Evolutionary conservation across 2,888 invertebrate species (phyloP).

Genomic region (Serripes groenlandicus): DNA sequence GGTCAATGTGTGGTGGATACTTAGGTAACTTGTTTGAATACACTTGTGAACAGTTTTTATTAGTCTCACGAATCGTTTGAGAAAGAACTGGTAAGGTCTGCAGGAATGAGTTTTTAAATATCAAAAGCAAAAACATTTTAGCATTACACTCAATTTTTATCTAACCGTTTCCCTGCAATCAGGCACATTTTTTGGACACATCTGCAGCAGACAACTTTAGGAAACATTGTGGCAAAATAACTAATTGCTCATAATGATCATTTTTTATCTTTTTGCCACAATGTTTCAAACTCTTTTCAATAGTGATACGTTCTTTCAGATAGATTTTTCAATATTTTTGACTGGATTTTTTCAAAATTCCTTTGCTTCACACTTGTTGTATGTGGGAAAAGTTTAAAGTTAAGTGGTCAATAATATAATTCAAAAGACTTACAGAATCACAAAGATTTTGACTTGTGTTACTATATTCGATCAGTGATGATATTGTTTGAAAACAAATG

Average conservation of each 20-base stretch:
- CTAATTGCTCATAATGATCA: neutral
- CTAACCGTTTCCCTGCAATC: too few species aligned
- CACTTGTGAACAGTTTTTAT: too few species aligned
- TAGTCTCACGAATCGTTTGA: too few species aligned
- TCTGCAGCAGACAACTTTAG: neutral
- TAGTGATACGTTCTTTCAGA: neutral
- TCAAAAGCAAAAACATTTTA: too few species aligned
- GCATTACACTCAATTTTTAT: too few species aligned
- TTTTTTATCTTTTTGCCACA: neutral
- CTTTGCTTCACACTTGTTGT: neutral
- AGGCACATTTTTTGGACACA: neutral
- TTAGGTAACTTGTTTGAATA: too few species aligned
- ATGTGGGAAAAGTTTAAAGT: too few species aligned
- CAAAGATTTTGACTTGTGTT: conserved; percentile 12
- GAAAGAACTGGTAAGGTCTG: too few species aligned
- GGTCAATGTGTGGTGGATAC: too few species aligned
- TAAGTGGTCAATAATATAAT: too few species aligned
- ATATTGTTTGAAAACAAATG: conserved; percentile 27
- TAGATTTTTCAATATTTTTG: neutral
- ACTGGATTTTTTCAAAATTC: neutral
- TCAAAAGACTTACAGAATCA: conserved; percentile 56
- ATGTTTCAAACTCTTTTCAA: neutral
- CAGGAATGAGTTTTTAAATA: too few species aligned
- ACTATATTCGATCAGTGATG: neutral
- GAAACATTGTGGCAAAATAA: neutral